phyloP scores from a whole-genome alignment of 1,140 invertebrate genomes.

The Zaprionus vittiger region DNA sequence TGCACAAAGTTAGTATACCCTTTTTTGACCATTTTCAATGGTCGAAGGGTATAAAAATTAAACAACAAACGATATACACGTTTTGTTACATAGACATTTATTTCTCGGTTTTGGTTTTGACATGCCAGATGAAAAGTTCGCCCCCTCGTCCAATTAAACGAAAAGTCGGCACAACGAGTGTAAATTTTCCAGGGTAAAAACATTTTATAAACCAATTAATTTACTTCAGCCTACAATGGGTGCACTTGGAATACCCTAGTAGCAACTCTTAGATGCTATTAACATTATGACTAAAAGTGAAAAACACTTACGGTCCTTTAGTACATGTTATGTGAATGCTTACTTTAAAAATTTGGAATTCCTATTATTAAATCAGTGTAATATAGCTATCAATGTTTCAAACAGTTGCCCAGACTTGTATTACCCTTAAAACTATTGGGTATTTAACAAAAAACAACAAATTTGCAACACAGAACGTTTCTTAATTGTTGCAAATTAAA shows the following conservation, averaged over 20 bases:
- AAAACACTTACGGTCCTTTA: background rate
- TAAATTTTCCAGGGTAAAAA: background rate
- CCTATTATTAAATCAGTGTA: background rate
- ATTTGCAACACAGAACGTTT: slow-evolving; percentile 23
- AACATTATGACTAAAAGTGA: background rate
- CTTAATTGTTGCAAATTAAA: slow-evolving; percentile 60
- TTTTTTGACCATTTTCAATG: too few relatives aligned
- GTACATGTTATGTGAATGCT: background rate
- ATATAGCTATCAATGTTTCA: background rate
- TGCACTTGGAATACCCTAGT: background rate
- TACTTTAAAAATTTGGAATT: background rate
- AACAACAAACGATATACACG: background rate
- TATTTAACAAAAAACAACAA: background rate
- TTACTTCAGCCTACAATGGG: background rate
- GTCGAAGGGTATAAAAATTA: background rate
- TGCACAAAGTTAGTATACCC: too few relatives aligned
- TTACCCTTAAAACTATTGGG: background rate
- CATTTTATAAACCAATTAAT: background rate
- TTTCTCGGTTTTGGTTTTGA: background rate
- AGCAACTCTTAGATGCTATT: background rate
- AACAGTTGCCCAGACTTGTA: background rate
- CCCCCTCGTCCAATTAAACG: background rate
- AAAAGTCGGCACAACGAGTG: background rate
- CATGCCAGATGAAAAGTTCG: background rate
- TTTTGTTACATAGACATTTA: background rate